A percentile compares a stretch with the other conserved stretches of the same genome.
Evolutionary conservation across 2,113 vertebrate genomes (phyloP).

Genomic region (Hoplias malabaricus): DNA sequence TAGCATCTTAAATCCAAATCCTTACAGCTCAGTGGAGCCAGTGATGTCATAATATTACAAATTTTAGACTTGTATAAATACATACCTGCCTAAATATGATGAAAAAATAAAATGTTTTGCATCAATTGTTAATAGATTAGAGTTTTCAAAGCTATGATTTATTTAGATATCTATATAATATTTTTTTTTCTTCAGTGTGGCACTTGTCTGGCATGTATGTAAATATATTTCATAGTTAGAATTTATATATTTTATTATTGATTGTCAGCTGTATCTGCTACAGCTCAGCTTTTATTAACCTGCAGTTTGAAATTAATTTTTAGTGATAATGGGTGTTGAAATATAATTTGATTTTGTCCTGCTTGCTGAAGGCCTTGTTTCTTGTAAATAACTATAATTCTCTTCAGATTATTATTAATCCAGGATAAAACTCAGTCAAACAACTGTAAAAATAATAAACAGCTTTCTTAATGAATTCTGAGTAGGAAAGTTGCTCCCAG

Average conservation of each 20-base stretch:
- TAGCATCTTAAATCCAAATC: conserved; percentile 42
- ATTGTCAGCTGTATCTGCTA: neutral
- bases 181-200: neutral
- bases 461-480: conserved; percentile 35
- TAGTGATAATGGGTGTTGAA: too few species aligned
- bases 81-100: too few species aligned
- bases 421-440: too few species aligned
- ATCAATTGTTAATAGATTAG: neutral
- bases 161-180: neutral
- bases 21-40: conserved; percentile 36
- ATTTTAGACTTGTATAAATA: conserved; percentile 13
- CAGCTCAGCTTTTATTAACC: neutral
- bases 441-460: conserved; percentile 13
- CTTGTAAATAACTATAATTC: conserved; percentile 39
- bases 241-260: too few species aligned
- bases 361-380: neutral
- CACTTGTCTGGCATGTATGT: neutral
- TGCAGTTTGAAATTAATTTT: neutral
- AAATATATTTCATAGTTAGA: too few species aligned
- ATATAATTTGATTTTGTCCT: neutral
- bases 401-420: conserved; percentile 42
- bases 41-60: conserved; percentile 39
- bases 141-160: too few species aligned
- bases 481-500: too few species aligned
- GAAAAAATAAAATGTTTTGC: conserved; percentile 6